Percentiles rank a stretch among this genome's conserved stretches.
These are phyloP conservation scores for Phaethon lepturus DNA, from an alignment of 2,113 vertebrate genomes.

Conservation along the genomic window DNA sequence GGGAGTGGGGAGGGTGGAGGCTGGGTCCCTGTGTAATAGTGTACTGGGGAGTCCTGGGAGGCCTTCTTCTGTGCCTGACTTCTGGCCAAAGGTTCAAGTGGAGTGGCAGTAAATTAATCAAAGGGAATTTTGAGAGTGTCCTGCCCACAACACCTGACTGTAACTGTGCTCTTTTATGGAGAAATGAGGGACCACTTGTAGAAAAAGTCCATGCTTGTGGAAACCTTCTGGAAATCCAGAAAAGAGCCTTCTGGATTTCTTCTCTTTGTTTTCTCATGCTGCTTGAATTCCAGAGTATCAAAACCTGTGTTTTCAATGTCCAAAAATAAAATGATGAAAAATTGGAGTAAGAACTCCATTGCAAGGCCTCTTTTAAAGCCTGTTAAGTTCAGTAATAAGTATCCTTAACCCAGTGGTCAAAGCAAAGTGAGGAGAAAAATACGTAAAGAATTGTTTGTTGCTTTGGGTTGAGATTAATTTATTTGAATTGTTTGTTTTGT, in stretches of 20 bases:
- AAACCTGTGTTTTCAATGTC: neutral
- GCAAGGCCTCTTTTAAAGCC: neutral
- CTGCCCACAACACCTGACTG: neutral
- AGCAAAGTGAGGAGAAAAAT: neutral
- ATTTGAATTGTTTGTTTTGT: neutral
- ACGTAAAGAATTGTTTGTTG: neutral
- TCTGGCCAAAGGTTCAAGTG: neutral
- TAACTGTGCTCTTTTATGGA: neutral
- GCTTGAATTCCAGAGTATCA: neutral
- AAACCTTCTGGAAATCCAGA: neutral
- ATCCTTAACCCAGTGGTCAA: neutral
- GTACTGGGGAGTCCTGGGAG: neutral
- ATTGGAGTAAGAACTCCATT: neutral
- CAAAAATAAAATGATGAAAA: neutral
- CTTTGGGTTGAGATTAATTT: neutral
- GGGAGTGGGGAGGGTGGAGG: neutral
- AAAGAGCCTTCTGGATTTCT: neutral
- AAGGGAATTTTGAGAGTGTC: fast-evolving
- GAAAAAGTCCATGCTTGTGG: neutral
- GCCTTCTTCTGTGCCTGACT: neutral
- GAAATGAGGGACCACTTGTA: neutral
- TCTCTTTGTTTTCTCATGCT: neutral
- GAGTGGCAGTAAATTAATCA: neutral
- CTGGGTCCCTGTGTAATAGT: neutral
- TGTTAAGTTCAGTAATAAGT: neutral